Percentiles rank a stretch among this genome's conserved stretches.
Conservation (phyloP, 2,888 invertebrate species). For the Stenotaenia linearis region DNA sequence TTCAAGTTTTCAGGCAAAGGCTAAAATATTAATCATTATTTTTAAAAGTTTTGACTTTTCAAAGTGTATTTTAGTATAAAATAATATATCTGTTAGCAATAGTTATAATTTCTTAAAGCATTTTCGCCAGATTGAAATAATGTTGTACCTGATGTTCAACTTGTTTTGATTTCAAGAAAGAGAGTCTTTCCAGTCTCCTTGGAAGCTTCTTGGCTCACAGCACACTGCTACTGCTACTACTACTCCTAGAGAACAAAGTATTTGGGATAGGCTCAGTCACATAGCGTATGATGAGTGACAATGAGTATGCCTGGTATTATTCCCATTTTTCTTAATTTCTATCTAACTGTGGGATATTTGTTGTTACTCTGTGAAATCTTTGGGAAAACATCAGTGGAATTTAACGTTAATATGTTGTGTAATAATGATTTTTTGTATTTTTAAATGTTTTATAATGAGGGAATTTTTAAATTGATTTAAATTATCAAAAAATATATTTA, state of each 20-base stretch:
- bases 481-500: neutral
- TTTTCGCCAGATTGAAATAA: neutral
- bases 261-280: slow-evolving; percentile 6
- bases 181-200: neutral
- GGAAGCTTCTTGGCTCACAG: slow-evolving; percentile 1
- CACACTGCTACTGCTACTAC: neutral
- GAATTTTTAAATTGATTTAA: neutral
- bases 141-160: neutral
- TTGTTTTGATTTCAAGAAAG: slow-evolving; percentile 19
- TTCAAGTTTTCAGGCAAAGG: neutral
- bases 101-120: slow-evolving; percentile 2
- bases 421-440: neutral
- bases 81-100: neutral
- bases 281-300: slow-evolving; percentile 19
- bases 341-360: neutral
- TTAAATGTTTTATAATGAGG: neutral
- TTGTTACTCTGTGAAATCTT: neutral
- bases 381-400: neutral
- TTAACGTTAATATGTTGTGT: neutral
- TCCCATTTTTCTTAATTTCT: slow-evolving; percentile 19
- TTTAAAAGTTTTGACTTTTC: neutral
- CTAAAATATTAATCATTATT: neutral
- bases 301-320: slow-evolving; percentile 28
- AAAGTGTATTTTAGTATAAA: neutral
- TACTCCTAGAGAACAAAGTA: neutral